Percentiles rank a stretch among this genome's conserved stretches.
Conservation (phyloP, 2,797 vertebrate genomes). For the Rhinophrynus dorsalis region DNA sequence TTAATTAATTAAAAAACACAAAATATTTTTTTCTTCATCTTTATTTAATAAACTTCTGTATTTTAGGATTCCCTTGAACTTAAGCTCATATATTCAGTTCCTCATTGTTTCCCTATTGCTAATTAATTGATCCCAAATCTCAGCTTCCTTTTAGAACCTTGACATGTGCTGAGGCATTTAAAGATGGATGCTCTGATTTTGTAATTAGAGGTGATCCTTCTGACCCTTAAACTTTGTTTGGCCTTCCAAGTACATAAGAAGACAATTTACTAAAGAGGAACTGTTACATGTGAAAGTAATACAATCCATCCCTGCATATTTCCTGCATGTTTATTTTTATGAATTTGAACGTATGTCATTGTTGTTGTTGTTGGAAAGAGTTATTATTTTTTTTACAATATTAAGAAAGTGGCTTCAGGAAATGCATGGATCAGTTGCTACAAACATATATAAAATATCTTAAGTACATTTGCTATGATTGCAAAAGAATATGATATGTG, state of each 20-base stretch:
- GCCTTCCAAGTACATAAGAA: slow-evolving; percentile 7
- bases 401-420: not conserved
- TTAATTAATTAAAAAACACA: not conserved
- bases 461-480: not conserved
- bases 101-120: not conserved
- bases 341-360: not conserved
- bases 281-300: slow-evolving; percentile 39
- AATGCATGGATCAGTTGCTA: not conserved
- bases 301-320: not conserved
- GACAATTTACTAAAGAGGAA: slow-evolving; percentile 17
- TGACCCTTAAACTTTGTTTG: slow-evolving; percentile 35
- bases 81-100: not conserved
- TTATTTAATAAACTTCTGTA: not conserved
- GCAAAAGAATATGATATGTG: too few relatives aligned
- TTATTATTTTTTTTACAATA: not conserved
- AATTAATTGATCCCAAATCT: slow-evolving; percentile 18
- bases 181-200: slow-evolving; percentile 16
- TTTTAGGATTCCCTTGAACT: not conserved
- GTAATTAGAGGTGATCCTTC: slow-evolving; percentile 7
- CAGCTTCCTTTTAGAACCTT: slow-evolving; percentile 5
- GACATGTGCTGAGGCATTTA: not conserved
- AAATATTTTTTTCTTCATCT: not conserved
- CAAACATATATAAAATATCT: too few relatives aligned
- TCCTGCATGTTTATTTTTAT: not conserved
- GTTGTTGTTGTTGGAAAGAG: slow-evolving; percentile 4